Conservation (phyloP, 2,888 invertebrate species). For the Archaeoteleia sp. region DNA sequence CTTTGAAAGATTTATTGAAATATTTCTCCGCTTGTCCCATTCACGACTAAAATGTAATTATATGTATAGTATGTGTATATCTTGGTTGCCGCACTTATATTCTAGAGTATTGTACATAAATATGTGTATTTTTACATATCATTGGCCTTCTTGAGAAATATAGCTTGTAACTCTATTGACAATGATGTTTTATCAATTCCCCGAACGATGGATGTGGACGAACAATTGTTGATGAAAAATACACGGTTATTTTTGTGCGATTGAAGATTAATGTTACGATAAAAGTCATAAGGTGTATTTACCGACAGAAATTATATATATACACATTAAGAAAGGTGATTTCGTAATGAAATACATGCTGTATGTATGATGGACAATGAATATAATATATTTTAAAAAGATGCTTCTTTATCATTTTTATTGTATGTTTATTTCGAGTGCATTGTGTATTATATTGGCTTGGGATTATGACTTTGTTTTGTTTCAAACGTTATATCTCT, state of each 20-base stretch:
- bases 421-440: too few relatives aligned
- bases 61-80: constrained; percentile 74
- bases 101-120: constrained; percentile 73
- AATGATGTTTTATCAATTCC: constrained; percentile 55
- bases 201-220: constrained; percentile 25
- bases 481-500: too few relatives aligned
- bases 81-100: constrained; percentile 73
- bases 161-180: constrained; percentile 67
- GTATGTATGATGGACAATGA: constrained; percentile 46
- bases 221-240: constrained; percentile 38
- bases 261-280: constrained; percentile 26
- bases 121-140: constrained; percentile 75
- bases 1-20: constrained; percentile 21
- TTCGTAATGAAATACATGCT: constrained; percentile 39
- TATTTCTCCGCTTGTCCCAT: constrained; percentile 55
- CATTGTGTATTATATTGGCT: too few relatives aligned
- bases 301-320: constrained; percentile 27
- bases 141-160: constrained; percentile 73
- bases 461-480: too few relatives aligned
- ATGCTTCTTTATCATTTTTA: constrained; percentile 7
- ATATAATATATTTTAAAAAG: constrained; percentile 44
- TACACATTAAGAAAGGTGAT: constrained; percentile 33
- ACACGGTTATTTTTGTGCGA: constrained; percentile 47
- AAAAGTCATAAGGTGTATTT: constrained; percentile 26
- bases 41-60: constrained; percentile 63